phyloP scores from a whole-genome alignment of 2,888 invertebrate species.

The Synergus japonicus region DNA sequence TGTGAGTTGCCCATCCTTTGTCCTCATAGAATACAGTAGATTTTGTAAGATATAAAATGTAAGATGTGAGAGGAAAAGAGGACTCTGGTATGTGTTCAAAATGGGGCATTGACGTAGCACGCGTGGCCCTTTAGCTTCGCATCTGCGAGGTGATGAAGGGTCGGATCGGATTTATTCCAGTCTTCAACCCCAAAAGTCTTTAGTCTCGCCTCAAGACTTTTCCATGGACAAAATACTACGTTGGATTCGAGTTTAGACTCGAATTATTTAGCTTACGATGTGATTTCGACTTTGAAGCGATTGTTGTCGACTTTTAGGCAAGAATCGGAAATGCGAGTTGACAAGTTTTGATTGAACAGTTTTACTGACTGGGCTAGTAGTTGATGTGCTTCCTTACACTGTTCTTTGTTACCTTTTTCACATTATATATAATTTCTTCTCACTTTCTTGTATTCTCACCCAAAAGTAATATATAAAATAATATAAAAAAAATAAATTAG shows the following conservation, averaged over 20 bases:
- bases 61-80: background rate
- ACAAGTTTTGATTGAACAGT: background rate
- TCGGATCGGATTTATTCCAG: conserved; percentile 28
- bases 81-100: background rate
- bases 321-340: background rate
- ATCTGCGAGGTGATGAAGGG: conserved; percentile 39
- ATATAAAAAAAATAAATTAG: too few relatives aligned
- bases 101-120: conserved; percentile 29
- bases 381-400: background rate
- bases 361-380: background rate
- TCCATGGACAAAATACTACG: background rate
- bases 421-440: background rate
- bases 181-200: conserved; percentile 27
- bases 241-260: conserved; percentile 19
- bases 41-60: background rate
- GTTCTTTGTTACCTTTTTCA: background rate
- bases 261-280: background rate
- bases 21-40: background rate
- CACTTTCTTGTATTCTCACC: background rate
- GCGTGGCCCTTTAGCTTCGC: conserved; percentile 20
- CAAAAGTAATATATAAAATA: too few relatives aligned
- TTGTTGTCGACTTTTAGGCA: background rate
- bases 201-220: conserved; percentile 37
- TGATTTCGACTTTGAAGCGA: background rate
- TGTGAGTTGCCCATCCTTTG: conserved; percentile 12